A percentile compares a stretch with the other conserved stretches of the same genome.
These are phyloP conservation scores for Mycogona germanica DNA, from an alignment of 2,888 invertebrate species.

Conservation along the genomic window DNA sequence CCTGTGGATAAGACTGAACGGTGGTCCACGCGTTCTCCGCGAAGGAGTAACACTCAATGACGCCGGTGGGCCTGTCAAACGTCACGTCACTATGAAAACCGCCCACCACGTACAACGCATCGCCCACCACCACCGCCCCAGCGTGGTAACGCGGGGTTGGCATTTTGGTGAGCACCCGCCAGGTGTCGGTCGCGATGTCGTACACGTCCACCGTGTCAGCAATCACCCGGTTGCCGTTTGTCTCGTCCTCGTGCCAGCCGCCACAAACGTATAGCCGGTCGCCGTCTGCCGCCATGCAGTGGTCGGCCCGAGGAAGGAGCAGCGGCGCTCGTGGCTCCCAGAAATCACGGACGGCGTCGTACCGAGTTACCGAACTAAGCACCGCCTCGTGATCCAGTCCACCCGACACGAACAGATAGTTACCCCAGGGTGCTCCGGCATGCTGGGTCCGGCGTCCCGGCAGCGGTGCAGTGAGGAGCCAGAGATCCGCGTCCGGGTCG, in stretches of 20 bases:
- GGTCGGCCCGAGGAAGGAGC: conserved; percentile 50
- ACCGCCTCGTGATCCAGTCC: conserved; percentile 45
- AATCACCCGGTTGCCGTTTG: conserved; percentile 41
- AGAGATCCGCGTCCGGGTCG: conserved; percentile 43
- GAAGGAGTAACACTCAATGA: conserved; percentile 53
- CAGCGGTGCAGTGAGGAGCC: conserved; percentile 43
- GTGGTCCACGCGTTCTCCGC: conserved; percentile 47
- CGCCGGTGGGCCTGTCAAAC: conserved; percentile 51
- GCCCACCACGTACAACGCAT: conserved; percentile 53
- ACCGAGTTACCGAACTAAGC: conserved; percentile 40
- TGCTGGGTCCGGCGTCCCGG: conserved; percentile 47
- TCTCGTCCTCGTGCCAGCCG: conserved; percentile 43
- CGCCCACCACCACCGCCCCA: conserved; percentile 48
- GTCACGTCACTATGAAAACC: conserved; percentile 54
- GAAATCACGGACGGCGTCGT: conserved; percentile 40
- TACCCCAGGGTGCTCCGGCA: conserved; percentile 40
- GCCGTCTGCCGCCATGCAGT: conserved; percentile 45
- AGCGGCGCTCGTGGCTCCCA: conserved; percentile 45
- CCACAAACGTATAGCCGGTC: conserved; percentile 50
- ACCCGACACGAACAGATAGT: conserved; percentile 40
- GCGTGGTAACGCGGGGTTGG: conserved; percentile 55
- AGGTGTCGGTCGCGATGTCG: conserved; percentile 43
- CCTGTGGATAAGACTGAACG: conserved; percentile 49
- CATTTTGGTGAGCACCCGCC: conserved; percentile 47
- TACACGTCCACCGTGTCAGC: conserved; percentile 52